Base-by-base conservation (phyloP, 2,797 vertebrate genomes). In the Gila robusta region DNA sequence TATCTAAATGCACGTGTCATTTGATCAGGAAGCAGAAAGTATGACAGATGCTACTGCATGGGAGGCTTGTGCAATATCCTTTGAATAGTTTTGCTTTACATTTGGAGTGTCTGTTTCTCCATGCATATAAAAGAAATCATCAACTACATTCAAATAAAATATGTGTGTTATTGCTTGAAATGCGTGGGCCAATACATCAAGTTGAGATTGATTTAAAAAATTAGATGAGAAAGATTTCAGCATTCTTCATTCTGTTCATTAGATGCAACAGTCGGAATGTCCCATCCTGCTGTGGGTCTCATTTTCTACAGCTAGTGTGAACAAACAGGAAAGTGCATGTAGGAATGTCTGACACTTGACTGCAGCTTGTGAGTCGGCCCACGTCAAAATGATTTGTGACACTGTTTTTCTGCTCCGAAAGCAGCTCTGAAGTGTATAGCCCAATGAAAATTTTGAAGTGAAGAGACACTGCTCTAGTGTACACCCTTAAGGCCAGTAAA, bases 251-350 rank as follows among this genome's bases (percentile, higher is more conserved):
- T 59, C 54, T 79, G 47, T 89, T 89, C 88, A 91, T 91, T 91
- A 91, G 89, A 86, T 49, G 49, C 49, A 84, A 35, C 35, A 74
- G 44, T 71, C 66, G 88, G 85, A 91, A 91, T 91, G 82, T 91
- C 70, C 19, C 84, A 52, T 87, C 74, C 77, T 81, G 77, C 37
- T 69, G 74, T n/a, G 5, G 64, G 64, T 70, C 82, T 79, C 78
- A 37, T 87, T 90, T 87, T 84, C 89, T 82, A 77, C 52, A 23
- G 73, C 70, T 79, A 76, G 28, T 71, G 88, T 86, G 89, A 90
- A 89, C 87, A 90, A 89, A 87, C 77, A 79, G 37, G 66, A 39
- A 70, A 21, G 47, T 72, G 56, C 72, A 82, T 64, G 44, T 80
- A 49, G 79, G 80, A 81, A 83, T 47, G 86, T 54, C 74, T 86